A percentile compares a stretch with the other conserved stretches of the same genome.
Evolutionary conservation across 2,888 invertebrate species (phyloP).

Genomic region (Melangyna quadrimaculata): DNA sequence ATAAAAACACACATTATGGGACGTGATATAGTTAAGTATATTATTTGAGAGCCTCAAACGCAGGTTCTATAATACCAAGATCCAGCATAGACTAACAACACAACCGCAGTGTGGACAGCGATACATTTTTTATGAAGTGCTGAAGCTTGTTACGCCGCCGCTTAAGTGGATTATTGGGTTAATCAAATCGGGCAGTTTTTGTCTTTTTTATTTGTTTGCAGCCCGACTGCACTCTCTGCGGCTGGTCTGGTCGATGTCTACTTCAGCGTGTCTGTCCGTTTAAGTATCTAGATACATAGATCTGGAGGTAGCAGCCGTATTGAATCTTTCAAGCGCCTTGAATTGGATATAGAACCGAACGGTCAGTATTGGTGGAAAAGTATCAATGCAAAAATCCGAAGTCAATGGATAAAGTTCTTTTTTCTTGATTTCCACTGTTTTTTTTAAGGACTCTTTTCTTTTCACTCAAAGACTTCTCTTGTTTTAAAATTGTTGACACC

Average conservation of each 20-base stretch:
- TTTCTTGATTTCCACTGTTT: neutral
- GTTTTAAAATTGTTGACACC: too few relatives aligned
- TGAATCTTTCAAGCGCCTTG: neutral
- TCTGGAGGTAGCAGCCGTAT: too few relatives aligned
- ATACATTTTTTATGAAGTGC: slow-evolving; percentile 60
- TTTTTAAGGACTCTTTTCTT: neutral
- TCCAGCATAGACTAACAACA: neutral
- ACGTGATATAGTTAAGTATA: neutral
- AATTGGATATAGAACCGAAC: too few relatives aligned
- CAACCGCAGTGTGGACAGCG: neutral
- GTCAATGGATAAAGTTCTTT: too few relatives aligned
- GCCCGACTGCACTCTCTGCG: neutral
- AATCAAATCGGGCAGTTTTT: slow-evolving; percentile 36
- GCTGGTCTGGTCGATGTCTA: slow-evolving; percentile 48
- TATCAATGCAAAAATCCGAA: too few relatives aligned
- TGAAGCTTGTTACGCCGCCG: slow-evolving; percentile 49
- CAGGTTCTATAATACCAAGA: slow-evolving; percentile 37
- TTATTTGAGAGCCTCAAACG: neutral
- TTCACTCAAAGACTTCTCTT: too few relatives aligned
- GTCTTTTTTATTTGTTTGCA: neutral
- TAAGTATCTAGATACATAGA: neutral
- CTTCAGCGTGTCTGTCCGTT: neutral
- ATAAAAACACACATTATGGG: neutral
- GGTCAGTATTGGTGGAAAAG: neutral
- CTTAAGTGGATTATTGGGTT: slow-evolving; percentile 67